These are phyloP conservation scores for Microtus montanus DNA, from an alignment of 2,113 vertebrate species.

Conservation along the genomic window DNA sequence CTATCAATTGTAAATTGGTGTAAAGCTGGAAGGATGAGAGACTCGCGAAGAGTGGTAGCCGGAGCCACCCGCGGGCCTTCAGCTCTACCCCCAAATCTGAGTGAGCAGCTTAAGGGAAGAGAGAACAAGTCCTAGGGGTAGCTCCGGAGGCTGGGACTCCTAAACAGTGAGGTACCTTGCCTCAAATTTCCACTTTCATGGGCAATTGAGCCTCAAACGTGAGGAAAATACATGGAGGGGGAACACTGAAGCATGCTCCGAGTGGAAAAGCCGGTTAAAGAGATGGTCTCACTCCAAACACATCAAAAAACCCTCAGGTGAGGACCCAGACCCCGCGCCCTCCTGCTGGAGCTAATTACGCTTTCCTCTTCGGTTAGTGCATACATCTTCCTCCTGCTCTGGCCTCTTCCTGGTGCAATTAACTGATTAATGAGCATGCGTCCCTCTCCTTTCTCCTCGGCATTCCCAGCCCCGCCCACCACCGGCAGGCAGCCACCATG, in stretches of 20 bases:
- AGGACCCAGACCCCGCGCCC: fast-evolving
- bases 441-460: not conserved
- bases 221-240: not conserved
- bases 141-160: not conserved
- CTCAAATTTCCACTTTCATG: not conserved
- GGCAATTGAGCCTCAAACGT: not conserved
- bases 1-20: not conserved
- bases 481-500: not conserved
- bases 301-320: not conserved
- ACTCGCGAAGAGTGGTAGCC: fast-evolving
- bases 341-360: not conserved
- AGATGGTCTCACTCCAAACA: not conserved
- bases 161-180: not conserved
- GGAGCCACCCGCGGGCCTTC: not conserved
- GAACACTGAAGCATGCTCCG: not conserved
- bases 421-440: not conserved
- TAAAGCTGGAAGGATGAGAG: not conserved
- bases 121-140: fast-evolving
- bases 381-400: not conserved
- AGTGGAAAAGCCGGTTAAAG: not conserved
- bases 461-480: not conserved
- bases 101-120: fast-evolving
- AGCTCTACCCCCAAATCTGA: not conserved
- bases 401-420: not conserved
- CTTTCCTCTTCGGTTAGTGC: not conserved